phyloP scores from a whole-genome alignment of 37 sponge, comb jelly and placozoan genomes.

The Geodia barretti region DNA sequence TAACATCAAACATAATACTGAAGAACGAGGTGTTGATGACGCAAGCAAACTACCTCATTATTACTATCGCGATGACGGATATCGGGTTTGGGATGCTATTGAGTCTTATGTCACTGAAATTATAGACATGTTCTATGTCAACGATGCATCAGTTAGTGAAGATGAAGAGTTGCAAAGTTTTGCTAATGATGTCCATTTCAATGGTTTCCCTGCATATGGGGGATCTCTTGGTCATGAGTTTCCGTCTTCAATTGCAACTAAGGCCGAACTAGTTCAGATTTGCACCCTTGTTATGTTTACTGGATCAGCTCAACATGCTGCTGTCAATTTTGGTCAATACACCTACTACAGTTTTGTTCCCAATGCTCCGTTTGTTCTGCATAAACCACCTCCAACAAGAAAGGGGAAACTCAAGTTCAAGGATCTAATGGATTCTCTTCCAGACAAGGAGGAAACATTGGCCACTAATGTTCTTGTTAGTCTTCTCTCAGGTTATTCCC shows the following conservation, averaged over 20 bases:
- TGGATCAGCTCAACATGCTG: conserved; percentile 65
- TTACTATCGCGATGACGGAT: conserved; percentile 81
- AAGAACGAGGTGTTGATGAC: conserved; percentile 67
- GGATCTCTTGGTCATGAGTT: conserved; percentile 40
- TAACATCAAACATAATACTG: conserved; percentile 17
- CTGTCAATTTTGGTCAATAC: conserved; percentile 79
- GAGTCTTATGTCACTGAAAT: conserved; percentile 39
- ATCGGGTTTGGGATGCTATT: conserved; percentile 64
- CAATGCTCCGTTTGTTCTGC: conserved; percentile 61
- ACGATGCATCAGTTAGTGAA: conserved; percentile 43
- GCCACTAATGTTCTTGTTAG: not conserved
- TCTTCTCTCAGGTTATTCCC: conserved; percentile 25
- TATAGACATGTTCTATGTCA: conserved; percentile 41
- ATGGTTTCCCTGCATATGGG: conserved; percentile 38
- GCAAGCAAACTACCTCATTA: conserved; percentile 56
- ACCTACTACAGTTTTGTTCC: conserved; percentile 58
- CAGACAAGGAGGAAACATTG: conserved; percentile 2
- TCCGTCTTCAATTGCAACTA: conserved; percentile 36
- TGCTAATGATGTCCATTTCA: conserved; percentile 26
- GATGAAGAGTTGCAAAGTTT: conserved; percentile 56
- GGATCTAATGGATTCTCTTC: conserved; percentile 38
- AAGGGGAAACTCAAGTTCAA: conserved; percentile 40
- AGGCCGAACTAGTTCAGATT: conserved; percentile 46
- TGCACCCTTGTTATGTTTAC: conserved; percentile 79
- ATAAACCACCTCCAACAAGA: conserved; percentile 34